These are phyloP conservation scores for Brachionus plicatilis DNA, from an alignment of 1,140 invertebrate species.

Conservation along the genomic window DNA sequence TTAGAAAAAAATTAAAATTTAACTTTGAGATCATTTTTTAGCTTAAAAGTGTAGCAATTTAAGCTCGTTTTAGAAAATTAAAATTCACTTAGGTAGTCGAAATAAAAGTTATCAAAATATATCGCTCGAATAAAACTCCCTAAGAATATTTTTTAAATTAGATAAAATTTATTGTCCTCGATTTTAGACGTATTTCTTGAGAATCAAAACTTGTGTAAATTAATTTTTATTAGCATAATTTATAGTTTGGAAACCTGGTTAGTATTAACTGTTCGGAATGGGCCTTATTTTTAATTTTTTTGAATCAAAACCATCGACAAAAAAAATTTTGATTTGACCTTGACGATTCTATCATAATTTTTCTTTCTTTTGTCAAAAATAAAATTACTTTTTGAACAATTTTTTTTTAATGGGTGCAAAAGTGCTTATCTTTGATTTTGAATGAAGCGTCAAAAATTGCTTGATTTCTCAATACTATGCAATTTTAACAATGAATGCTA, in stretches of 20 bases:
- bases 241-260: background rate
- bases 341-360: background rate
- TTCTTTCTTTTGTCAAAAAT: background rate
- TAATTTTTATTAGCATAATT: background rate
- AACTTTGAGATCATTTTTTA: background rate
- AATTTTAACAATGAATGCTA: background rate
- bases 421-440: background rate
- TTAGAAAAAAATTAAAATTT: constrained; percentile 23
- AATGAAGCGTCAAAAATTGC: background rate
- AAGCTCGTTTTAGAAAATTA: constrained; percentile 1
- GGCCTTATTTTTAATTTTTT: background rate
- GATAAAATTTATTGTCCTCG: background rate
- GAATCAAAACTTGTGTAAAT: background rate
- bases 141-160: background rate
- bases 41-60: constrained; percentile 21
- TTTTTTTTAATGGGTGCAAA: background rate
- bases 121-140: background rate
- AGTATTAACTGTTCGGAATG: background rate
- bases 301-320: background rate
- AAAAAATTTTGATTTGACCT: background rate
- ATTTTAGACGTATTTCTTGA: constrained; percentile 1
- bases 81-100: background rate
- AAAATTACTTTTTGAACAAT: background rate
- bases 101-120: background rate
- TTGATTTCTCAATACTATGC: background rate